These are phyloP conservation scores for Centroberyx gerrardi DNA, from an alignment of 2,797 vertebrate species.

Conservation along the genomic window DNA sequence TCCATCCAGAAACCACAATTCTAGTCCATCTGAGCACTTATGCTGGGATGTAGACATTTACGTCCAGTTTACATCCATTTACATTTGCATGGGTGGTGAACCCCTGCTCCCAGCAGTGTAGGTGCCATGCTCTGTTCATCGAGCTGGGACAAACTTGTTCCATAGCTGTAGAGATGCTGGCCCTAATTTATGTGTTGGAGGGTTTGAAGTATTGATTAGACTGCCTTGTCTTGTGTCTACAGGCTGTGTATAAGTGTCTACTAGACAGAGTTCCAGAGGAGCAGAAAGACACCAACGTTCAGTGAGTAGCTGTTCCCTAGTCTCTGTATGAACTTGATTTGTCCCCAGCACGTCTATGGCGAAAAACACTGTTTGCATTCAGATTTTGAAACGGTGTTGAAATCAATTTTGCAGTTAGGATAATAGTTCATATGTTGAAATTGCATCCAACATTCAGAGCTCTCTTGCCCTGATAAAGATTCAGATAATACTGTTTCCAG, in stretches of 20 bases:
- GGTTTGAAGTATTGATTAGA: background rate
- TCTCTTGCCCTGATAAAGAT: background rate
- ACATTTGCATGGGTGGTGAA: background rate
- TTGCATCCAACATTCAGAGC: background rate
- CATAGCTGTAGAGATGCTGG: background rate
- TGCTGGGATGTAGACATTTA: background rate
- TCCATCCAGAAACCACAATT: too few species aligned
- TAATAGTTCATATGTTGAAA: background rate
- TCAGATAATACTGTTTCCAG: background rate
- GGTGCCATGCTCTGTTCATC: too few species aligned
- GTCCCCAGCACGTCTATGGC: too few species aligned
- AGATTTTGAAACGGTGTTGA: background rate
- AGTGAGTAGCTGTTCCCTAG: constrained; percentile 84
- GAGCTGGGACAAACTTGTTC: background rate
- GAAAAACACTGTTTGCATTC: background rate
- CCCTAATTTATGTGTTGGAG: background rate
- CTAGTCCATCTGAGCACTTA: background rate
- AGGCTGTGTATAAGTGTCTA: constrained; percentile 95
- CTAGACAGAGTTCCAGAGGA: constrained; percentile 94
- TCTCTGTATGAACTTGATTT: background rate
- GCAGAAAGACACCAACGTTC: constrained; percentile 91
- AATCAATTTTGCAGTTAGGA: background rate
- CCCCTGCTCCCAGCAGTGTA: too few species aligned
- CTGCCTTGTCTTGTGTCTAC: constrained; percentile 6
- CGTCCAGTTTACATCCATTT: too few species aligned